A percentile compares a stretch with the other conserved stretches of the same genome.
phyloP scores from a whole-genome alignment of 2,888 invertebrate species.

The Rhogogaster chlorosoma region DNA sequence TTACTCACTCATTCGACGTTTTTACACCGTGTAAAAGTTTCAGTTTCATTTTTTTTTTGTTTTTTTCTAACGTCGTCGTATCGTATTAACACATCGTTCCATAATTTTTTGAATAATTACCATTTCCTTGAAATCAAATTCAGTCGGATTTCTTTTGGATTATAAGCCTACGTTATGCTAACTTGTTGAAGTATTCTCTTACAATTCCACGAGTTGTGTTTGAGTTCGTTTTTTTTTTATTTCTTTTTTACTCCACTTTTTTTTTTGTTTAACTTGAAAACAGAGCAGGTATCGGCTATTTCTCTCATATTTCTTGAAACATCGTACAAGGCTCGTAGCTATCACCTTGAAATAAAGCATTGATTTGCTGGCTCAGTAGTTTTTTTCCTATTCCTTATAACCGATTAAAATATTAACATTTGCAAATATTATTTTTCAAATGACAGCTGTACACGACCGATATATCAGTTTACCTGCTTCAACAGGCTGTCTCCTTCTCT shows the following conservation, averaged over 20 bases:
- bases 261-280: background rate
- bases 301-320: constrained; percentile 44
- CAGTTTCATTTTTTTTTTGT: no score
- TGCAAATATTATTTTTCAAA: constrained; percentile 34
- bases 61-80: background rate
- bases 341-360: constrained; percentile 28
- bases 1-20: no score
- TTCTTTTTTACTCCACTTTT: background rate
- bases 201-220: constrained; percentile 26
- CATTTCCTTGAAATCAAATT: background rate
- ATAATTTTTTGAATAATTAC: constrained; percentile 6
- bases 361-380: background rate
- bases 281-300: constrained; percentile 19
- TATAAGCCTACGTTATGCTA: background rate
- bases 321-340: background rate
- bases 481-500: background rate
- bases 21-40: no score
- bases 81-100: background rate
- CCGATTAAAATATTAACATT: constrained; percentile 30
- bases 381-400: background rate
- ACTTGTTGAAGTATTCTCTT: constrained; percentile 23
- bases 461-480: constrained; percentile 14
- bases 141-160: background rate
- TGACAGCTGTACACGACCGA: background rate
- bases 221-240: background rate